Base-by-base conservation (phyloP, 1,140 invertebrate genomes). In the Musca domestica region DNA sequence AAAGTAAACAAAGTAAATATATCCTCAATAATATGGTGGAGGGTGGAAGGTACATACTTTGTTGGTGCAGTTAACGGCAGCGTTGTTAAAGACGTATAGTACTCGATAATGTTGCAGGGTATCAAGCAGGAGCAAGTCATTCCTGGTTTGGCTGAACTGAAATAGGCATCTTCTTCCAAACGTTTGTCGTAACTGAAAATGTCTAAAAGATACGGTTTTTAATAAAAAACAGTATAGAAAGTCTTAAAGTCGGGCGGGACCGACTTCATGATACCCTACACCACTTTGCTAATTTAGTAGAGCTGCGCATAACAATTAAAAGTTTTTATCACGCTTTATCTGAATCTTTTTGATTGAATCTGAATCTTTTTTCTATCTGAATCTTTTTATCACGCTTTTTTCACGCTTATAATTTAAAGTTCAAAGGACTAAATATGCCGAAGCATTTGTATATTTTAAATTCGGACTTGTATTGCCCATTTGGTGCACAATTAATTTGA, bases 101-200 rank as follows among this genome's bases (percentile, higher is more conserved):
- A 78, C 7, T 78, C 71, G 15, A 78, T 17, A n/a, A 75, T 64
- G 68, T 78, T 74, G 27, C 76, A 78, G 47, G 67, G 73, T 47
- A 78, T 75, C 46, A 78, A 47, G 20, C 76, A 78, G 25, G 71
- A 76, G 47, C 76, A 78, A 12, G 71, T 74, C 76, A 78, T 78
- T 30, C 76, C 76, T n/a, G 73, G 71, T 51, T 78, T 78, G 22
- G 68, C 72, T 68, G 70, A 72, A 65, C 74, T 78, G 10, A 78
- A 78, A 30, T 72, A 76, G 1, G 56, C 71, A 41, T 78, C 76
- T 63, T 78, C 76, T 46, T 78, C 73, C 46, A 67, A 63, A 2
- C 75, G 75, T 51, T 78, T 78, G 46, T 78, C 75, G 51, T 78
- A 78, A 19, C 75, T 69, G 27, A 78, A 78, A 72, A 78, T 76